These are phyloP conservation scores for Limnephilus rhombicus DNA, from an alignment of 2,888 invertebrate species.

Conservation along the genomic window DNA sequence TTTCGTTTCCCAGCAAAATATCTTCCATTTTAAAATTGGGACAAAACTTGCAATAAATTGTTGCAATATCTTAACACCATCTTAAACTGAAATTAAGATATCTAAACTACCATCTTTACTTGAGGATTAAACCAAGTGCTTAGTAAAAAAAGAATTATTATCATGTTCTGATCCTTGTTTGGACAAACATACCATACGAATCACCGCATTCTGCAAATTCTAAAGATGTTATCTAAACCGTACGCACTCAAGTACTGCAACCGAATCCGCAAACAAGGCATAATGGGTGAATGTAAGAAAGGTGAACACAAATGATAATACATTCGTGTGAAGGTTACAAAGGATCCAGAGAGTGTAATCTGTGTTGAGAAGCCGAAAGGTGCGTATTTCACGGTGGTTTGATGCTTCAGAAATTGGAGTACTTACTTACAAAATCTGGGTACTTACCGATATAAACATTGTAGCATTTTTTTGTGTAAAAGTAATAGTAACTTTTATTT, in stretches of 20 bases:
- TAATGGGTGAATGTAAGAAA: neutral
- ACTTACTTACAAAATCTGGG: neutral
- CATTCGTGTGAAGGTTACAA: neutral
- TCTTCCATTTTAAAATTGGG: neutral
- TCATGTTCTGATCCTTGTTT: neutral
- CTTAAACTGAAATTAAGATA: neutral
- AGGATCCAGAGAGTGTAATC: neutral
- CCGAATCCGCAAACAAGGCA: constrained; percentile 22
- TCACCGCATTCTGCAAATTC: neutral
- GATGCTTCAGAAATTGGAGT: neutral
- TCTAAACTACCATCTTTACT: neutral
- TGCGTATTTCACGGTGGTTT: neutral
- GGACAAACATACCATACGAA: neutral
- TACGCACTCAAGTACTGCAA: neutral
- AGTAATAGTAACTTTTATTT: too few relatives aligned
- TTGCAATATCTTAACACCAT: neutral
- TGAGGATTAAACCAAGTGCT: neutral
- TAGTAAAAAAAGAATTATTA: neutral
- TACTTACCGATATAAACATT: neutral
- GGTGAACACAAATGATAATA: neutral
- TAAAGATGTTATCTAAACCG: constrained; percentile 17
- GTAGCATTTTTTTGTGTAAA: neutral
- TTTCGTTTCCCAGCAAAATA: too few relatives aligned
- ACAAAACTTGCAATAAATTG: neutral
- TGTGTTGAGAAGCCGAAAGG: neutral